Percentiles rank a stretch among this genome's conserved stretches.
These are phyloP conservation scores for Taxidea taxus DNA, from an alignment of 2,113 vertebrate species.

Conservation along the genomic window DNA sequence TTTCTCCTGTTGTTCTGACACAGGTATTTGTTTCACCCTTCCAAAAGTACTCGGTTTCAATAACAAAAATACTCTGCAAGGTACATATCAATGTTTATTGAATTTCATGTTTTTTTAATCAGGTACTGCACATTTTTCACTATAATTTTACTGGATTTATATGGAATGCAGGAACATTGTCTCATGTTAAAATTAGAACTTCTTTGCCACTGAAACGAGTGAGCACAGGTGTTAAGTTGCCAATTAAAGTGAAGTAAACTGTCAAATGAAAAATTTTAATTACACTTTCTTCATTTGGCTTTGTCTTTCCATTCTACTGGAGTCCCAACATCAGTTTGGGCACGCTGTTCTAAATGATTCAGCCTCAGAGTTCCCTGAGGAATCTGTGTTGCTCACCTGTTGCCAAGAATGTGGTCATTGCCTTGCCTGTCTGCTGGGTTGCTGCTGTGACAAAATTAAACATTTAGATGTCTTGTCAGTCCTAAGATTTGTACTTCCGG, in stretches of 20 bases:
- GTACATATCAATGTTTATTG: not conserved
- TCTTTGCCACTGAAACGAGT: not conserved
- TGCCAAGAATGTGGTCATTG: not conserved
- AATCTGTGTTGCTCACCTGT: not conserved
- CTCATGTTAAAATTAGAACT: conserved; percentile 26
- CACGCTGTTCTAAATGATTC: not conserved
- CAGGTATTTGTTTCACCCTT: not conserved
- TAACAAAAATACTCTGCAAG: not conserved
- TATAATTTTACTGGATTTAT: not conserved
- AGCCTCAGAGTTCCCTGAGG: not conserved
- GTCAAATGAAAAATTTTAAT: conserved; percentile 23
- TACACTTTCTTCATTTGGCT: conserved; percentile 29
- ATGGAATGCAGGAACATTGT: not conserved
- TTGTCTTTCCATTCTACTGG: not conserved
- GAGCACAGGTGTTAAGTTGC: conserved; percentile 24
- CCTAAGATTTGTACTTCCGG: not conserved
- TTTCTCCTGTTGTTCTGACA: not conserved
- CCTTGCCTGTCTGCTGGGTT: not conserved
- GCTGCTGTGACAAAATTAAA: conserved; percentile 34
- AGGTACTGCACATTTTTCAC: not conserved
- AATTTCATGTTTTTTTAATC: not conserved
- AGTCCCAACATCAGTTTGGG: not conserved
- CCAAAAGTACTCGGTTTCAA: not conserved
- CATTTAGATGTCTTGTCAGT: not conserved
- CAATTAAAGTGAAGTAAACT: conserved; percentile 55